A percentile compares a stretch with the other conserved stretches of the same genome.
Evolutionary conservation across 2,797 vertebrate species (phyloP).

Genomic region (Diplodus puntazzo): DNA sequence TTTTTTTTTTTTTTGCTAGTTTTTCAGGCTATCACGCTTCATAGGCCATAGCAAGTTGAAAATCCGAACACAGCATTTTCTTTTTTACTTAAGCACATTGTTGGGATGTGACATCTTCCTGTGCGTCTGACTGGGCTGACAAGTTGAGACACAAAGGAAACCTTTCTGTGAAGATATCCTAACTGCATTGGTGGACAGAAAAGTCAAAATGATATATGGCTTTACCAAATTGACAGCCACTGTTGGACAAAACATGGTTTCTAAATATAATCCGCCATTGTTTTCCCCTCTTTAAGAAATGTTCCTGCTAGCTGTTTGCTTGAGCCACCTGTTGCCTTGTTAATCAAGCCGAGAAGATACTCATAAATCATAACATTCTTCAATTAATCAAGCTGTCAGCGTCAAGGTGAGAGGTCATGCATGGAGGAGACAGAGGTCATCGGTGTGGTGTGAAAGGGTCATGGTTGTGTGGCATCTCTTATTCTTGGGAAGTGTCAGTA

Average conservation of each 20-base stretch:
- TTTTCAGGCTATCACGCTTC: slow-evolving; percentile 1
- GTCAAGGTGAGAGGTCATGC: slow-evolving; percentile 91
- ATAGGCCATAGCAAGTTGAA: slow-evolving; percentile 7
- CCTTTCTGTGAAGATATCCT: slow-evolving; percentile 76
- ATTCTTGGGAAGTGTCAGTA: slow-evolving; percentile 95
- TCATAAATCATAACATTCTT: slow-evolving; percentile 99
- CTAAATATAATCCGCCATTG: slow-evolving; percentile 85
- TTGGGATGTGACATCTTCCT: slow-evolving; percentile 43
- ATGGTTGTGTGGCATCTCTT: slow-evolving; percentile 93
- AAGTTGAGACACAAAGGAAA: slow-evolving; percentile 67
- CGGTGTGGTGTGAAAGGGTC: slow-evolving; percentile 93
- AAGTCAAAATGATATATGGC: slow-evolving; percentile 89
- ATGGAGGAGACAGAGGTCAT: slow-evolving; percentile 95
- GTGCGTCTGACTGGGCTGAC: slow-evolving; percentile 38
- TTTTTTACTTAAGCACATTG: slow-evolving; percentile 47
- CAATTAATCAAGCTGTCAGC: slow-evolving; percentile 99
- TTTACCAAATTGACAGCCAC: slow-evolving; percentile 80
- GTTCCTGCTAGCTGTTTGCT: slow-evolving; percentile 91
- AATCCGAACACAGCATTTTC: slow-evolving; percentile 29
- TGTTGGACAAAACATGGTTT: slow-evolving; percentile 82
- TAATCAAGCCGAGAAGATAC: slow-evolving; percentile 98
- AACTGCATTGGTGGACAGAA: slow-evolving; percentile 80
- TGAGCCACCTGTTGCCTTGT: slow-evolving; percentile 99
- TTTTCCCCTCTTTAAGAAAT: slow-evolving; percentile 87
- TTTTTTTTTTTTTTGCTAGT: neutral